A percentile compares a stretch with the other conserved stretches of the same genome.
Conservation (phyloP, 1,140 invertebrate genomes). For the Leptopilina boulardi region DNA sequence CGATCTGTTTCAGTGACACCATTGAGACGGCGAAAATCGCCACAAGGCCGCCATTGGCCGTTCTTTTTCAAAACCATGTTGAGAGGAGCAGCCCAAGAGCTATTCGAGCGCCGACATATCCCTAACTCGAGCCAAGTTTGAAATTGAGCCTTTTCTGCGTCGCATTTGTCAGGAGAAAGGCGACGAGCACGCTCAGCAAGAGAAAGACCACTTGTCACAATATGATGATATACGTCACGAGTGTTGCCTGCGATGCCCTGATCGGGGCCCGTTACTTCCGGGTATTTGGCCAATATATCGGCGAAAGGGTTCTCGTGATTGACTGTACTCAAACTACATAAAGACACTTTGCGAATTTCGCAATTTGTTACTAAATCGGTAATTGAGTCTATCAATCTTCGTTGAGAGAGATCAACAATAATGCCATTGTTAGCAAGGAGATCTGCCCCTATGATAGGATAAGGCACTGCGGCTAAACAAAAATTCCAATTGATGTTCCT, state of each 20-base stretch:
- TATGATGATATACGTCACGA: background rate
- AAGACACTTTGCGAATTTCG: background rate
- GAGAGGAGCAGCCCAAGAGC: conserved; percentile 43
- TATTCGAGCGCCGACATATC: conserved; percentile 25
- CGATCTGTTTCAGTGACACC: conserved; percentile 35
- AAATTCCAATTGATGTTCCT: conserved; percentile 9
- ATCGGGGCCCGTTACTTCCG: background rate
- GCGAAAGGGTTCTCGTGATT: background rate
- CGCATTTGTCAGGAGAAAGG: background rate
- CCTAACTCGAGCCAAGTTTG: background rate
- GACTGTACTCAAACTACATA: background rate
- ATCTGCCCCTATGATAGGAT: conserved; percentile 29
- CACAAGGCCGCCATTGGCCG: conserved; percentile 37
- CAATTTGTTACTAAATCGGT: background rate
- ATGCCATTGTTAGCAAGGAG: background rate
- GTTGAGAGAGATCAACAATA: background rate
- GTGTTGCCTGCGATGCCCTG: background rate
- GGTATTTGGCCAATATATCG: background rate
- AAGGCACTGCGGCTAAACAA: conserved; percentile 11
- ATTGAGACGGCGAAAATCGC: conserved; percentile 47
- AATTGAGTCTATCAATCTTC: background rate
- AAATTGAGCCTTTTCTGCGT: background rate
- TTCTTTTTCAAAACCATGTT: too few species aligned
- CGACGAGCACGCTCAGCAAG: background rate
- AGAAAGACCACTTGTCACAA: background rate